Conservation (phyloP, 1,140 invertebrate species). For the Nephotettix cincticeps region DNA sequence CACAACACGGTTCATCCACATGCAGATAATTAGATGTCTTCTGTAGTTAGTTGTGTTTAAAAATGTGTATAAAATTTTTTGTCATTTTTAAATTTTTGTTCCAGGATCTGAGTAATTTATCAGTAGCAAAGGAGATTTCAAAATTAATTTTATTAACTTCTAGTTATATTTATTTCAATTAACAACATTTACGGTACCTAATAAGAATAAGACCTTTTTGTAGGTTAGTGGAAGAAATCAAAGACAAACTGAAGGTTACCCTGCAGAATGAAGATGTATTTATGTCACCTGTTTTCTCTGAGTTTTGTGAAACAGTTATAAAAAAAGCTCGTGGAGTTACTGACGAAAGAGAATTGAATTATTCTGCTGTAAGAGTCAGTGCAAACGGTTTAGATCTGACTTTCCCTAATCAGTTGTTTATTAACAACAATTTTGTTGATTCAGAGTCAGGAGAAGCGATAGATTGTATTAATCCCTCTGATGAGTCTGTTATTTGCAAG, state of each 20-base stretch:
- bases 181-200: no score
- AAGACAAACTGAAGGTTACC: slow-evolving; percentile 72
- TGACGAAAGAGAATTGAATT: slow-evolving; percentile 56
- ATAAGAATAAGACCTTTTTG: no score
- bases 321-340: slow-evolving; percentile 62
- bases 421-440: slow-evolving; percentile 88
- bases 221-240: slow-evolving; percentile 88
- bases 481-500: slow-evolving; percentile 78
- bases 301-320: slow-evolving; percentile 71
- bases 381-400: slow-evolving; percentile 82
- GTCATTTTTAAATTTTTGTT: no score
- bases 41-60: no score
- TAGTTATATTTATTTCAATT: no score
- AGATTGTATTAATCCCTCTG: slow-evolving; percentile 78
- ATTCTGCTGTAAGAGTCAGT: slow-evolving; percentile 70
- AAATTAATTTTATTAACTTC: no score
- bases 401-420: slow-evolving; percentile 88
- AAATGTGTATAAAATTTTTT: no score
- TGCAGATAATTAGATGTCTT: no score
- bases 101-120: no score
- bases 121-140: no score
- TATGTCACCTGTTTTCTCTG: slow-evolving; percentile 85
- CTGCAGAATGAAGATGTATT: slow-evolving; percentile 91
- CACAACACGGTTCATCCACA: no score
- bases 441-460: slow-evolving; percentile 64